These are phyloP conservation scores for Leptatherina wallacei DNA, from an alignment of 2,797 vertebrate species.

Conservation along the genomic window DNA sequence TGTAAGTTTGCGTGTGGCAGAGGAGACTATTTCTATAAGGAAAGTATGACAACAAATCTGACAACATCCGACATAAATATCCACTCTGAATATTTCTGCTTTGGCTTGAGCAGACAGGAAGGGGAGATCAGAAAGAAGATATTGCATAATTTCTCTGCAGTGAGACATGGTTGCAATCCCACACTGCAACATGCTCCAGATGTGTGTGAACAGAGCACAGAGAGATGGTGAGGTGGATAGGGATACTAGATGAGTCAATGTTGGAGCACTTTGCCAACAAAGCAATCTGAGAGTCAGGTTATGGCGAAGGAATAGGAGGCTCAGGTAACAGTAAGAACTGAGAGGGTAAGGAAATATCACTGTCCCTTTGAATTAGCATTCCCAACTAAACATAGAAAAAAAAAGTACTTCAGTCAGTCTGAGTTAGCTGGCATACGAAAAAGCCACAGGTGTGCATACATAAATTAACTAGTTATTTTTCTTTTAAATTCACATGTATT, in stretches of 20 bases:
- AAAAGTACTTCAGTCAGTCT: constrained; percentile 15
- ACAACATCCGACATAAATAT: constrained; percentile 47
- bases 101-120: constrained; percentile 24
- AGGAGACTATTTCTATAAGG: constrained; percentile 26
- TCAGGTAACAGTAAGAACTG: constrained; percentile 75
- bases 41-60: constrained; percentile 52
- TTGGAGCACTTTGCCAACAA: constrained; percentile 57
- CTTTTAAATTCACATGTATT: neutral
- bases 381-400: constrained; percentile 34
- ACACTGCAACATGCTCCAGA: constrained; percentile 32
- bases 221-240: constrained; percentile 30
- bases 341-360: constrained; percentile 78
- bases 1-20: neutral
- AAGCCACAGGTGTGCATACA: neutral
- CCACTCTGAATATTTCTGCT: constrained; percentile 49
- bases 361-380: constrained; percentile 74
- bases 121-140: constrained; percentile 56
- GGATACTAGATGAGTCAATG: constrained; percentile 46
- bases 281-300: constrained; percentile 52
- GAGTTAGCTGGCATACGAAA: constrained; percentile 9
- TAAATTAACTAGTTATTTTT: neutral
- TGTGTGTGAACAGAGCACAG: constrained; percentile 24
- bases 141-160: constrained; percentile 43
- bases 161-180: constrained; percentile 10
- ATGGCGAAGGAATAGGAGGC: constrained; percentile 54